Base-by-base conservation (phyloP, 2,888 invertebrate species). In the Drosophila kokeensis region DNA sequence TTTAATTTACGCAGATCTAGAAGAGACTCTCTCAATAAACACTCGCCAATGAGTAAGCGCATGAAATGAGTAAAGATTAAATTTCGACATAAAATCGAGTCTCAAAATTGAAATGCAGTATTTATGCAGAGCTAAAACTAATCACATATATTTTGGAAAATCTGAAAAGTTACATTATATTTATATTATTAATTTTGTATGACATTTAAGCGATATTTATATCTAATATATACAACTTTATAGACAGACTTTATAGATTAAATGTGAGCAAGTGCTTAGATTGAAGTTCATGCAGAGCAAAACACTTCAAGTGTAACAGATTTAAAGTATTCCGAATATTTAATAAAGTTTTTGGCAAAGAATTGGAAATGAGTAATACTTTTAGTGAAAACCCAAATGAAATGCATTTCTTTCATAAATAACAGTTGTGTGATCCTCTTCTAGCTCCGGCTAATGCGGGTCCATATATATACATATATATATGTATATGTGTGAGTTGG, bases 371-470 rank as follows among this genome's bases (percentile, higher is more conserved):
- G 15, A 30, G 18, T 38, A 21, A 34, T 34, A 18, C 21, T 10
- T 30, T 30, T n/a, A 21, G n/a, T 21, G 30, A 15, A n/a, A n/a
- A 36, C 7, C 27, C 54, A 49, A 54, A 45, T 34, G 34, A 48
- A 68, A 70, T 65, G 18, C 11, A 54, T 65, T 59, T 69, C 29
- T 32, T 55, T 27, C 36, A 65, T 57, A 69, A 71, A 59, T 55
- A 69, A 77, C 79, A 83, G 66, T 73, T 86, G 68, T 36, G 61
- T 62, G 69, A 73, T 81, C 64, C 69, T 24, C 38, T 49, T 34
- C 36, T 62, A 36, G 29, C 62, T 50, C 29, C 2, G 8, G n/a
- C n/a, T 38, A 34, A 63, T 55, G 49, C 67, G 32, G 66, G 29
- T 57, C 34, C 42, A 36, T 15, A 24, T 21, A 15, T 8, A 21